phyloP scores from a whole-genome alignment of 2,797 vertebrate genomes.

The Pogonophryne albipinna region DNA sequence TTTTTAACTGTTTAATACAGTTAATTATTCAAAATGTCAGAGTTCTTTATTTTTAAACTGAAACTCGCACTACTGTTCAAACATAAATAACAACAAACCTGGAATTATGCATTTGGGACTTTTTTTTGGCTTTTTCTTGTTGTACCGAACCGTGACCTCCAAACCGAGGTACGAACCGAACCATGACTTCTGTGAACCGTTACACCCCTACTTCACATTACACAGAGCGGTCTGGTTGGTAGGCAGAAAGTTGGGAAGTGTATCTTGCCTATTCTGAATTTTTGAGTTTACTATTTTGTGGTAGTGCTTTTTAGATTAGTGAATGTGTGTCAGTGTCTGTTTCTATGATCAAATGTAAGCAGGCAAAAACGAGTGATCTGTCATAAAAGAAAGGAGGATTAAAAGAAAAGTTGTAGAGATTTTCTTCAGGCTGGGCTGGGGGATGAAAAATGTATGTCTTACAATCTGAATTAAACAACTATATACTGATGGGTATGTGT shows the following conservation, averaged over 20 bases:
- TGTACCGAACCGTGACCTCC: no score
- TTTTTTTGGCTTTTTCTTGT: no score
- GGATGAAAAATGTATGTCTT: background rate
- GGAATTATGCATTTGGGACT: no score
- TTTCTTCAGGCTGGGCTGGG: background rate
- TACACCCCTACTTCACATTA: conserved; percentile 68
- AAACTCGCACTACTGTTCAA: no score
- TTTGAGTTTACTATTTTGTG: background rate
- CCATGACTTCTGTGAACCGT: no score
- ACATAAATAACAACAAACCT: no score
- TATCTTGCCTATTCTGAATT: background rate
- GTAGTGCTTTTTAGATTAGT: background rate
- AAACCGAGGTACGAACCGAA: no score
- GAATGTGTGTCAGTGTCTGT: background rate
- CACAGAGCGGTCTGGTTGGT: conserved; percentile 40
- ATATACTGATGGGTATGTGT: background rate
- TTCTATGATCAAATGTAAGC: background rate
- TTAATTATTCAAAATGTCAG: no score
- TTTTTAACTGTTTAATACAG: no score
- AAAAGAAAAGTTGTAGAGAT: background rate
- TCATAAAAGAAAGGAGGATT: background rate
- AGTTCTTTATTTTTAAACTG: no score
- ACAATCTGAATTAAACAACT: background rate
- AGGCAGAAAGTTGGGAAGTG: conserved; percentile 14
- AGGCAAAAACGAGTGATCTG: background rate